Evolutionary conservation across 2,113 vertebrate species (phyloP).

Genomic region (Aspiorhynchus laticeps): DNA sequence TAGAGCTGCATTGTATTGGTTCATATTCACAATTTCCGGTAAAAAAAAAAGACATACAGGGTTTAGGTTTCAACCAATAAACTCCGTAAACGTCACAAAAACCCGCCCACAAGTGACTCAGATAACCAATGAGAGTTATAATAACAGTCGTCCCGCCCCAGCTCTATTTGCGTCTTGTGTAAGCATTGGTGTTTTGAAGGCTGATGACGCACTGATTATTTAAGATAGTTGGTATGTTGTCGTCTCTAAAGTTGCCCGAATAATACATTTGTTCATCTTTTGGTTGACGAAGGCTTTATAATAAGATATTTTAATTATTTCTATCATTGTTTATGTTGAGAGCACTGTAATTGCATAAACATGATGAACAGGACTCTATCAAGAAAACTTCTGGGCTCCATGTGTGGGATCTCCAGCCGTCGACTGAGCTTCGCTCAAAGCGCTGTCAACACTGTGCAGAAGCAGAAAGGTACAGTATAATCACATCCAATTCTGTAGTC

Average conservation of each 20-base stretch:
- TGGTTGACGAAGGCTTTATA: background rate
- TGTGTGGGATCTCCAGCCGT: constrained; percentile 39
- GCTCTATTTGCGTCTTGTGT: constrained; percentile 22
- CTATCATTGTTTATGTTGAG: background rate
- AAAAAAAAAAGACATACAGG: background rate
- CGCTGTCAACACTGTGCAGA: background rate
- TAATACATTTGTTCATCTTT: background rate
- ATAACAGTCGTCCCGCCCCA: background rate
- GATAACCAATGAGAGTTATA: constrained; percentile 28
- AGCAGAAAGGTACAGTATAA: constrained; percentile 48
- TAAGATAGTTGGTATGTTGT: background rate
- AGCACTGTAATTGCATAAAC: background rate
- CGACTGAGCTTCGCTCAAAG: constrained; percentile 45
- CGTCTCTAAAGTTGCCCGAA: background rate
- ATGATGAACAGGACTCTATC: constrained; percentile 56
- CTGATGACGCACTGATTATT: background rate
- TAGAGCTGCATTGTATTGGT: constrained; percentile 7
- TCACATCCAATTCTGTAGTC: background rate
- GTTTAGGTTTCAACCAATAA: constrained; percentile 10
- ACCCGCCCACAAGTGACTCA: constrained; percentile 30
- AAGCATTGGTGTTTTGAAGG: constrained; percentile 16
- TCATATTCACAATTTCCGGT: constrained; percentile 25
- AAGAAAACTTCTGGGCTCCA: constrained; percentile 46
- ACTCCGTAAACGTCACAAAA: background rate
- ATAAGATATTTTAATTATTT: background rate